Conservation (phyloP, 1,140 invertebrate species). For the Aphelenchoides avenae region DNA sequence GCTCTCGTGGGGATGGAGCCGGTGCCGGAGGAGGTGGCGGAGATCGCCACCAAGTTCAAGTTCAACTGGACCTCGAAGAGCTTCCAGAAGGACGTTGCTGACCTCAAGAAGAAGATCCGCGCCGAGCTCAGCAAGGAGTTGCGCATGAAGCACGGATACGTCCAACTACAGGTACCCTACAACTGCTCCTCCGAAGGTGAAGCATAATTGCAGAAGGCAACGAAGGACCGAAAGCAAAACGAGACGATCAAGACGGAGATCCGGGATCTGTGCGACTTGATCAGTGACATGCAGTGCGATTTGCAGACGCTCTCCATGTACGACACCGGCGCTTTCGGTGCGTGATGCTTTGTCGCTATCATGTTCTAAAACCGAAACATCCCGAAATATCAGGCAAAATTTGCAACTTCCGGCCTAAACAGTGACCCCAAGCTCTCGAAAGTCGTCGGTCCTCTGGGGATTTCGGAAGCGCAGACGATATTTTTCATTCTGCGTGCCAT, state of each 20-base stretch:
- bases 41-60: constrained; percentile 1
- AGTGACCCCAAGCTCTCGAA: too few relatives aligned
- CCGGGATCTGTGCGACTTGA: constrained; percentile 6
- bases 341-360: too few relatives aligned
- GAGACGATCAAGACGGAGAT: neutral
- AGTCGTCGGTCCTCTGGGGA: too few relatives aligned
- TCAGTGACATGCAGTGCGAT: constrained; percentile 16
- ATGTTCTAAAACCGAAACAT: too few relatives aligned
- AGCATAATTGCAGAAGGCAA: neutral
- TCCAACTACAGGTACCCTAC: neutral
- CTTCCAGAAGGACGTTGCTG: constrained; percentile 7
- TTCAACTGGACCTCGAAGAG: neutral
- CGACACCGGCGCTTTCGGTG: too few relatives aligned
- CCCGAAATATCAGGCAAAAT: too few relatives aligned
- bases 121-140: neutral
- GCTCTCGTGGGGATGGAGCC: constrained; percentile 6
- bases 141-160: constrained; percentile 7
- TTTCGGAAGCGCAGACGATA: too few relatives aligned
- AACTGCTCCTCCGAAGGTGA: neutral
- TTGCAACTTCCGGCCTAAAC: too few relatives aligned
- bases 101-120: neutral
- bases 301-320: too few relatives aligned
- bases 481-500: too few relatives aligned
- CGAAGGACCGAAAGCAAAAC: constrained; percentile 7
- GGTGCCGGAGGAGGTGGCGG: constrained; percentile 7